Evolutionary conservation across 2,888 invertebrate species (phyloP), one percentile per base, ranked within the genome.

Genomic region (Pantelozetes paolii): DNA sequence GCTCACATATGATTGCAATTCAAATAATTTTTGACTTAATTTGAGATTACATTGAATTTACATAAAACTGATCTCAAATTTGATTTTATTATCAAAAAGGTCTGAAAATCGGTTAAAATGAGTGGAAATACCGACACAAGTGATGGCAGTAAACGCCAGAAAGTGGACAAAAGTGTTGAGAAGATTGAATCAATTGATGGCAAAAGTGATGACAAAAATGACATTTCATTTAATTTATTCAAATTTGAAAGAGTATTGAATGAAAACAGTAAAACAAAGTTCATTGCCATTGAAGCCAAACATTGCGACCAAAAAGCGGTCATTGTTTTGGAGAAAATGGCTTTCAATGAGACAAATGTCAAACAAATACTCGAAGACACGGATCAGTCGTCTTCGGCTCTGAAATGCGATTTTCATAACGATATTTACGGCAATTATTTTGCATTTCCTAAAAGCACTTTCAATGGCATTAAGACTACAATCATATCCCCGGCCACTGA

Each of bases 401-500:
- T 54, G 32, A 48, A 26, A 3, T 26, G 30, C 8, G 42, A 69
- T 74, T 90, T 90, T 80, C 86, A 88, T 40, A 94, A 94, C 84
- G 92, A 93, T 82, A 89, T 92, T 81, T 94, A 93, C 82, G 90
- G 90, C 18, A 89, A 89, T 81, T 93, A 89, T 81, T 87, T 88
- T 80, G 90, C 89, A 82, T 87, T 86, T 78, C 89, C 89, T 0
- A 26, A 83, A 83, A 8, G 79, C 84, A 13, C 28, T 1, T 62
- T 77, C 5, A 77, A 75, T 48, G 94, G 87, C 79, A 85, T 97
- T 3, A 95, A 95, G 81, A 87, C 91, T 0, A 92, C 92, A 11
- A 85, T 98, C 32, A 91, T 98, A 77, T 91, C 90, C 83, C 99
- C 99, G 2, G 97, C 96, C 0, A 93, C 94, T 36, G 89, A 91